These are phyloP conservation scores for Hippolais icterina DNA, from an alignment of 2,113 vertebrate species.

Conservation along the genomic window DNA sequence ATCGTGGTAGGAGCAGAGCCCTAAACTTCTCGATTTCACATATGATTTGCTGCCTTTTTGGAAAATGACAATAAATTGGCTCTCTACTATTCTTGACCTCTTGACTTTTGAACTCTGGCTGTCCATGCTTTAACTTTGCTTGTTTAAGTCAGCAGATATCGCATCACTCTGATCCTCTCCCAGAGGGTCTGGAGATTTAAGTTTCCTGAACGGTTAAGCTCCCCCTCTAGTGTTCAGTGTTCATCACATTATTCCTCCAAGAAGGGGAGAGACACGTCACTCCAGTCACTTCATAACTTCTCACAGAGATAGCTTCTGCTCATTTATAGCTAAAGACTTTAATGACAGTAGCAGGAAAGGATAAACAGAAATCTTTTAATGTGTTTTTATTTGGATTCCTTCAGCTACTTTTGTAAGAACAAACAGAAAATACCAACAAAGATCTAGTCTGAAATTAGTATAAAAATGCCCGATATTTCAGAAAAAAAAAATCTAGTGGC, in stretches of 20 bases:
- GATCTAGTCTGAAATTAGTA: neutral
- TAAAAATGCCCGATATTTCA: neutral
- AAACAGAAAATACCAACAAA: neutral
- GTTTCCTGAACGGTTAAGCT: slow-evolving; percentile 87
- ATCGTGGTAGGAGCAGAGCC: slow-evolving; percentile 75
- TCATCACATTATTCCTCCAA: slow-evolving; percentile 74
- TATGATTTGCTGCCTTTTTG: slow-evolving; percentile 72
- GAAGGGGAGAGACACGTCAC: slow-evolving; percentile 26
- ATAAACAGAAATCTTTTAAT: neutral
- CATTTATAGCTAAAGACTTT: neutral
- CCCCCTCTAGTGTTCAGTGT: slow-evolving; percentile 97
- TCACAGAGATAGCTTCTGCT: neutral
- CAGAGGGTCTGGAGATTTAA: slow-evolving; percentile 65
- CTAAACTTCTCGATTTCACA: slow-evolving; percentile 80
- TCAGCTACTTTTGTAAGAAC: neutral
- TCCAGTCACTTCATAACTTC: slow-evolving; percentile 46
- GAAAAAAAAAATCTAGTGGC: neutral
- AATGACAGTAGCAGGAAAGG: neutral
- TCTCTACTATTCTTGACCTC: slow-evolving; percentile 80
- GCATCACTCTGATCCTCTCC: slow-evolving; percentile 69
- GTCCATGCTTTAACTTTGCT: slow-evolving; percentile 78
- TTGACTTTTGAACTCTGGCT: slow-evolving; percentile 84
- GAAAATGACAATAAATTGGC: slow-evolving; percentile 79
- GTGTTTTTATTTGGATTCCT: neutral
- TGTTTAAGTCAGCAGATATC: slow-evolving; percentile 77